These are phyloP conservation scores for Oncorhynchus masou DNA, from an alignment of 2,113 vertebrate genomes.

Conservation along the genomic window DNA sequence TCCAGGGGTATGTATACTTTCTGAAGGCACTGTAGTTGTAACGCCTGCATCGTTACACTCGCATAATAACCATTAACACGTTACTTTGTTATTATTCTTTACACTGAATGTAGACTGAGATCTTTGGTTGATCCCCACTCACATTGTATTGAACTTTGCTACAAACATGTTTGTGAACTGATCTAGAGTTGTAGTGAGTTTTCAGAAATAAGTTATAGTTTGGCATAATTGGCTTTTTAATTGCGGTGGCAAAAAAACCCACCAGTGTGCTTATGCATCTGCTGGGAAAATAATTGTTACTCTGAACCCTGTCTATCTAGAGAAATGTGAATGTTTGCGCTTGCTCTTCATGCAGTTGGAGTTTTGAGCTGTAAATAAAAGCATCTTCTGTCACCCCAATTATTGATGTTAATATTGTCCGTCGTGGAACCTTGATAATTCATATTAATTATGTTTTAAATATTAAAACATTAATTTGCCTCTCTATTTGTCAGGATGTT, in stretches of 20 bases:
- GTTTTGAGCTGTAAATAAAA: neutral
- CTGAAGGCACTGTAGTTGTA: constrained; percentile 6
- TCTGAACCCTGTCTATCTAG: neutral
- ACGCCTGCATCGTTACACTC: constrained; percentile 7
- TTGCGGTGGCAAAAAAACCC: neutral
- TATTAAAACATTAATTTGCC: neutral
- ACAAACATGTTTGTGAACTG: neutral
- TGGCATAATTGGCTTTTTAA: neutral
- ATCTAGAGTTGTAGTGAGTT: neutral
- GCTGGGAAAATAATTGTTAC: neutral
- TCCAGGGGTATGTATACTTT: no score
- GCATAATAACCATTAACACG: constrained; percentile 37
- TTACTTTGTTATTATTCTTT: constrained; percentile 34
- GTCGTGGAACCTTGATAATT: neutral
- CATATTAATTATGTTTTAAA: neutral
- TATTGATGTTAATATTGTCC: neutral
- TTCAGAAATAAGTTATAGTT: neutral
- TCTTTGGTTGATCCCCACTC: neutral
- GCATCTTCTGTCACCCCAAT: neutral
- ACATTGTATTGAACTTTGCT: neutral
- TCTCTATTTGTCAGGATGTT: neutral
- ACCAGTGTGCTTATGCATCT: neutral
- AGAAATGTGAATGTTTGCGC: no score
- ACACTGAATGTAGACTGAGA: neutral
- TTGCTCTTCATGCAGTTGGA: no score